These are phyloP conservation scores for Platichthys stellatus DNA, from an alignment of 2,113 vertebrate genomes.

Conservation along the genomic window DNA sequence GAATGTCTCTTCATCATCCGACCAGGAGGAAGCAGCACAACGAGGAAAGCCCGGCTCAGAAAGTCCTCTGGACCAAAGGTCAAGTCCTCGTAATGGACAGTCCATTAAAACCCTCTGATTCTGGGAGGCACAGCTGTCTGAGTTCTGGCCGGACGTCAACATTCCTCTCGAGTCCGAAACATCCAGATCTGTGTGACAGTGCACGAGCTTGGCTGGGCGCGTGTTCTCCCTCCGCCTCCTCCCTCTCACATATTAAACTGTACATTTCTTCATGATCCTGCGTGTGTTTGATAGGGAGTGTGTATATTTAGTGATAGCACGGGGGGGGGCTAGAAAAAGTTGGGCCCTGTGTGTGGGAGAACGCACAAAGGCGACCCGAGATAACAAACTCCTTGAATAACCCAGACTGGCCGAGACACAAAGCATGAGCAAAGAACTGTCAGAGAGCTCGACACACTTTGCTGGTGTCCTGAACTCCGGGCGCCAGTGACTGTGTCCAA, in stretches of 20 bases:
- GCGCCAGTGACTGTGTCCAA: slow-evolving; percentile 44
- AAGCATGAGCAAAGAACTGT: slow-evolving; percentile 75
- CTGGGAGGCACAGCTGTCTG: slow-evolving; percentile 41
- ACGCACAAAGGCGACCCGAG: slow-evolving; percentile 59
- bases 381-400: slow-evolving; percentile 76
- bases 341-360: slow-evolving; percentile 53
- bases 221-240: background rate
- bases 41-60: slow-evolving; percentile 54
- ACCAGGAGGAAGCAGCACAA: slow-evolving; percentile 36
- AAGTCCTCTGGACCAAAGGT: slow-evolving; percentile 59
- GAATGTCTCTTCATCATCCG: slow-evolving; percentile 57
- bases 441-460: slow-evolving; percentile 55
- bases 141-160: slow-evolving; percentile 50
- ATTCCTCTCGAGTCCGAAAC: slow-evolving; percentile 37
- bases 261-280: slow-evolving; percentile 1
- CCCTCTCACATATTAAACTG: background rate
- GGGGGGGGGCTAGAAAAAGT: slow-evolving; percentile 26
- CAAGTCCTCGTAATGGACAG: slow-evolving; percentile 71
- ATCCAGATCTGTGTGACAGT: slow-evolving; percentile 29
- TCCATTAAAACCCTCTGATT: slow-evolving; percentile 50
- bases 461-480: slow-evolving; percentile 47
- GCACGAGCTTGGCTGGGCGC: background rate
- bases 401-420: slow-evolving; percentile 65
- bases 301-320: slow-evolving; percentile 53
- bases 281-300: slow-evolving; percentile 21